Conservation (phyloP, 2,113 vertebrate species). For the Protomyctophum bolini region DNA sequence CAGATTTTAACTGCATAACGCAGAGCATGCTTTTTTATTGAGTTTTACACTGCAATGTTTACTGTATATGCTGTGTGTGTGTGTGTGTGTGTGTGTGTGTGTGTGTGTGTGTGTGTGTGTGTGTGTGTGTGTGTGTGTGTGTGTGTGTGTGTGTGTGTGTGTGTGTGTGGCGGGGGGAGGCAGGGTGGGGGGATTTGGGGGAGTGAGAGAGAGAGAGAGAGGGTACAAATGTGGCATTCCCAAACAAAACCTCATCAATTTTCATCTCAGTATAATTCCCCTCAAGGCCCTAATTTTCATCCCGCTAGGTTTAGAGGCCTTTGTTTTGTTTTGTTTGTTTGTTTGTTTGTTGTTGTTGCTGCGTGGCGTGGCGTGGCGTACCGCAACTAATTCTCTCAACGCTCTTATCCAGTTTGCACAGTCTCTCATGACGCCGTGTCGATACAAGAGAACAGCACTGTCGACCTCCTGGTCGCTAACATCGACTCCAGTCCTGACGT, state of each 20-base stretch:
- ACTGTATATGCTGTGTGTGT: background rate
- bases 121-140: background rate
- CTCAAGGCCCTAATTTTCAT: background rate
- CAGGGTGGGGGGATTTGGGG: too few species aligned
- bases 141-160: background rate
- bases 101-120: background rate
- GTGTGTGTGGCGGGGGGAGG: background rate
- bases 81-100: background rate
- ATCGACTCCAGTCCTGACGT: conserved; percentile 65
- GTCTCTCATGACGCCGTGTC: conserved; percentile 63
- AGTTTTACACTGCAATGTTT: too few species aligned
- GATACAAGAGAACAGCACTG: conserved; percentile 75
- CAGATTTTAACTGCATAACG: too few species aligned
- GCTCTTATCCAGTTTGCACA: conserved; percentile 68
- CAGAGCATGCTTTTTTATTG: too few species aligned
- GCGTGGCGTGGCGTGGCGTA: too few species aligned
- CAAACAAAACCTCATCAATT: too few species aligned
- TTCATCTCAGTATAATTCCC: background rate
- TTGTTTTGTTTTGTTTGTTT: background rate
- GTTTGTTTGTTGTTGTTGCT: background rate
- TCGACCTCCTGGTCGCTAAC: conserved; percentile 61
- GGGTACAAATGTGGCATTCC: too few species aligned
- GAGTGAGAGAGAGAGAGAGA: too few species aligned
- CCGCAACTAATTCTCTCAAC: background rate
- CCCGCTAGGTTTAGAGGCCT: background rate